phyloP scores from a whole-genome alignment of 2,888 invertebrate species.

The Atrina japonica region DNA sequence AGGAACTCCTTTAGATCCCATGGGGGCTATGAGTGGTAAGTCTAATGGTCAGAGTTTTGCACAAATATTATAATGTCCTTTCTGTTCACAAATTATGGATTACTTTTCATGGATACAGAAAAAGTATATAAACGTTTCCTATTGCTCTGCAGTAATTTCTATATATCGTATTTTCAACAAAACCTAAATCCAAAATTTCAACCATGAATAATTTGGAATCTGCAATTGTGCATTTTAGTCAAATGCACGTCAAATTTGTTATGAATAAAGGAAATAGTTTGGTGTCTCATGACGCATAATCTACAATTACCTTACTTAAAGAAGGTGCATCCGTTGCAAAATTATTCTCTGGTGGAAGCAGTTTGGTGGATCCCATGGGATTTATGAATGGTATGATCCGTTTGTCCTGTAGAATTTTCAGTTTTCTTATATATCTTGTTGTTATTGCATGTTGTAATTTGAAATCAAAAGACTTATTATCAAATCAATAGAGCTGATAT shows the following conservation, averaged over 20 bases:
- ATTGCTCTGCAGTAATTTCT: too few species aligned
- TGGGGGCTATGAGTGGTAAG: slow-evolving; percentile 53
- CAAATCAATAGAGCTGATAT: too few species aligned
- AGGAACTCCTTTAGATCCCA: slow-evolving; percentile 41
- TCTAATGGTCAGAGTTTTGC: background rate
- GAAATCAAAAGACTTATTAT: too few species aligned
- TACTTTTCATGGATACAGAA: too few species aligned
- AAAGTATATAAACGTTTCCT: too few species aligned
- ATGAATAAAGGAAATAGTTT: too few species aligned
- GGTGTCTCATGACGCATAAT: too few species aligned
- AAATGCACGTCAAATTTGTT: too few species aligned
- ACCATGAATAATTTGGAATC: background rate
- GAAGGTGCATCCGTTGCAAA: slow-evolving; percentile 19
- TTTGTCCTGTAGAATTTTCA: slow-evolving; percentile 16
- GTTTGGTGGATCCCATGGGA: slow-evolving; percentile 51
- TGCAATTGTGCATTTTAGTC: background rate
- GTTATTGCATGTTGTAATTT: too few species aligned
- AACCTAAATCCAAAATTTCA: background rate
- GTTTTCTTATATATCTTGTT: background rate
- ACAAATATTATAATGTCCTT: background rate
- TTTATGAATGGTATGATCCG: slow-evolving; percentile 60
- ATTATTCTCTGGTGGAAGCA: slow-evolving; percentile 48
- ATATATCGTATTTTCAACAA: too few species aligned
- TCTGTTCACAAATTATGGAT: too few species aligned
- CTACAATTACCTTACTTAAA: too few species aligned